Evolutionary conservation across 2,888 invertebrate genomes (phyloP).

Genomic region (Itoplectis maculator): DNA sequence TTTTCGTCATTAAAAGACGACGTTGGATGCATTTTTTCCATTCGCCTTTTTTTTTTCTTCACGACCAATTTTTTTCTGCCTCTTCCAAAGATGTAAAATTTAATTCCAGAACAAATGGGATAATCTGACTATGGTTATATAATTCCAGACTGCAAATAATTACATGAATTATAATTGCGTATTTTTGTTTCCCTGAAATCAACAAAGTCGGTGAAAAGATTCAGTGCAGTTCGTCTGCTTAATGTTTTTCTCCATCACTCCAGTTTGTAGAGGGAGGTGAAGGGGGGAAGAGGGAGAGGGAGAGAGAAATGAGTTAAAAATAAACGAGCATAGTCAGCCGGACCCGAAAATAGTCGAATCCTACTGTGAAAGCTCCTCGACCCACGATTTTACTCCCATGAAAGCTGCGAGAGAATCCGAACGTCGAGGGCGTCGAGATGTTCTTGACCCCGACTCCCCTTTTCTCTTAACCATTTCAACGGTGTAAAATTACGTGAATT

Average conservation of each 20-base stretch:
- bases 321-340: constrained; percentile 32
- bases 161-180: no score
- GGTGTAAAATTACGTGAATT: not conserved
- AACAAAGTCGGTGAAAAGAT: not conserved
- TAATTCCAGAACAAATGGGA: no score
- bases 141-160: no score
- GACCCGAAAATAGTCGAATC: constrained; percentile 21
- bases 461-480: no score
- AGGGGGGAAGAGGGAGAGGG: not conserved
- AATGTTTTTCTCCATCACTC: constrained; percentile 8
- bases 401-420: constrained; percentile 3
- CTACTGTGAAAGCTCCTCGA: constrained; percentile 10
- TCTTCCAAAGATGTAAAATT: not conserved
- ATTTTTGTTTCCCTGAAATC: not conserved
- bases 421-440: constrained; percentile 9
- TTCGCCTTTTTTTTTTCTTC: not conserved
- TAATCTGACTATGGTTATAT: no score
- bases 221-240: not conserved
- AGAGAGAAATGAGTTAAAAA: constrained; percentile 53
- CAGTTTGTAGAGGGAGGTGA: constrained; percentile 20
- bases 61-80: not conserved
- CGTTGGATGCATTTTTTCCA: constrained; percentile 45
- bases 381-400: constrained; percentile 23
- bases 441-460: not conserved
- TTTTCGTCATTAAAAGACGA: constrained; percentile 68